Percentiles rank a stretch among this genome's conserved stretches.
These are phyloP conservation scores for Penaeus chinensis DNA, from an alignment of 1,140 invertebrate genomes.

Conservation along the genomic window DNA sequence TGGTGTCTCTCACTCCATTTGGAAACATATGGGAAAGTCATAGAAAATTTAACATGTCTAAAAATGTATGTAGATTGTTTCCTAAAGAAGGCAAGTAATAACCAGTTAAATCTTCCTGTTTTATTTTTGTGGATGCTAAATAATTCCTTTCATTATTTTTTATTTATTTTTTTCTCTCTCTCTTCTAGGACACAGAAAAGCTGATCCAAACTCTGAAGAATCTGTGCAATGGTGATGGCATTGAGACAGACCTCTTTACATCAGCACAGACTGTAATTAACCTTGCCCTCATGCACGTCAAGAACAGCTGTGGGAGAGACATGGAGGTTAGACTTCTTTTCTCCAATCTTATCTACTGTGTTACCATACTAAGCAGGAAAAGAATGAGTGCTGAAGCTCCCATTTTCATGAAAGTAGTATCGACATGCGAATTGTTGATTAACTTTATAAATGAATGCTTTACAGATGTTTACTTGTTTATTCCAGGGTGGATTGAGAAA, in stretches of 20 bases:
- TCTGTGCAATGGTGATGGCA: conserved; percentile 33
- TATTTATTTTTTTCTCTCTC: neutral
- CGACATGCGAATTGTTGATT: no score
- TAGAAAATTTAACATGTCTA: no score
- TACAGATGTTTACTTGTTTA: neutral
- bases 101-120: no score
- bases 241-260: conserved; percentile 46
- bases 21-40: no score
- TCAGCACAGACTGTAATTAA: conserved; percentile 62
- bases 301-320: conserved; percentile 3
- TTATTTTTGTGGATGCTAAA: neutral
- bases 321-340: conserved; percentile 14
- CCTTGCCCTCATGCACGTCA: conserved; percentile 54
- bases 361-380: no score
- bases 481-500: conserved; percentile 45
- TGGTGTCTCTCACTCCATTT: no score
- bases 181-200: conserved; percentile 39
- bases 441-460: neutral
- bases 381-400: no score
- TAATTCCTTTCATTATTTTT: conserved; percentile 15
- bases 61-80: no score
- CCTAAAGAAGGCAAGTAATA: no score
- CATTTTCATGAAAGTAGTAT: no score
- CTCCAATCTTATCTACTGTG: neutral
- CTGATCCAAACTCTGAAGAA: conserved; percentile 42